A percentile compares a stretch with the other conserved stretches of the same genome.
Conservation (phyloP, 2,113 vertebrate species). For the Megalops atlanticus region DNA sequence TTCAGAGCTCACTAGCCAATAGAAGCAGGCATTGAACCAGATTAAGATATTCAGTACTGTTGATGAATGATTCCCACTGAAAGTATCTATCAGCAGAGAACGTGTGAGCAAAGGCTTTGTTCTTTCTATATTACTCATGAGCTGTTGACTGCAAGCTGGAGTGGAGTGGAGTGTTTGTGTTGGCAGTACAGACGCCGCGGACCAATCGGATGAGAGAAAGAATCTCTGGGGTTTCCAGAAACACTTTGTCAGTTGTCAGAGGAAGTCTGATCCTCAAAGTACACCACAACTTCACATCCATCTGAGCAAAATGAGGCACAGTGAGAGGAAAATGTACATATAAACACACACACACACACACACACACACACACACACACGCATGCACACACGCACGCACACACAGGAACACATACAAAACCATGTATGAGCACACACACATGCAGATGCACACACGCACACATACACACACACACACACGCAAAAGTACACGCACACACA, state of each 20-base stretch:
- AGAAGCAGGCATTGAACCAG: constrained; percentile 25
- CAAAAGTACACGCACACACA: no score
- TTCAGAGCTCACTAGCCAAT: background rate
- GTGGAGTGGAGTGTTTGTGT: constrained; percentile 24
- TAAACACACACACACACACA: background rate
- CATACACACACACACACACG: background rate
- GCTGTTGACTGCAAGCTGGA: constrained; percentile 36
- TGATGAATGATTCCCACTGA: constrained; percentile 24
- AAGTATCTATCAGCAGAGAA: constrained; percentile 31
- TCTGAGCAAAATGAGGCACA: background rate
- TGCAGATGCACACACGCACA: background rate
- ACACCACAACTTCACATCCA: background rate
- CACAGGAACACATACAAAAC: background rate
- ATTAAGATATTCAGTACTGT: constrained; percentile 18
- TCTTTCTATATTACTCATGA: constrained; percentile 37
- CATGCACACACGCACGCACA: no score
- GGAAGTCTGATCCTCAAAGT: constrained; percentile 5
- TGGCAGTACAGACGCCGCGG: constrained; percentile 32
- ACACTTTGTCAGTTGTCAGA: background rate
- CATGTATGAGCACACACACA: background rate
- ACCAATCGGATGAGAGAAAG: constrained; percentile 7
- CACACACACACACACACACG: background rate
- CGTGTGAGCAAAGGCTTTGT: constrained; percentile 32
- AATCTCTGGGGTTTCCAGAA: background rate
- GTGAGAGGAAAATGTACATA: background rate